phyloP scores from a whole-genome alignment of 2,113 vertebrate genomes.

The Eclectus roratus region DNA sequence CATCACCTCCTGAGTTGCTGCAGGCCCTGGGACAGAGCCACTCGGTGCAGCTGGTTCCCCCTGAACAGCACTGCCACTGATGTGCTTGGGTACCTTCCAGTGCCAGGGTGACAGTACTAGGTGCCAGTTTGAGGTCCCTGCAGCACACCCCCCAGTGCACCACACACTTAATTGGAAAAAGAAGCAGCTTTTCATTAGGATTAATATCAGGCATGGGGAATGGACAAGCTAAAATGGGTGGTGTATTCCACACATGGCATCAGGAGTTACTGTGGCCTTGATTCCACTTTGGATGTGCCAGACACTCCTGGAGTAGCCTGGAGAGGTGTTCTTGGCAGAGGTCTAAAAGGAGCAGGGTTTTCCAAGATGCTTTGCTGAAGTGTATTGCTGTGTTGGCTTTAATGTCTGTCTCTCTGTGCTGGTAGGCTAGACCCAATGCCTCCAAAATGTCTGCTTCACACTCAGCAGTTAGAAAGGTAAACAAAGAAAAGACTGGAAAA shows the following conservation, averaged over 20 bases:
- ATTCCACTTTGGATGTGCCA: background rate
- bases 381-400: background rate
- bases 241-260: background rate
- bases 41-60: fast-evolving
- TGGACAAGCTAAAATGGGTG: background rate
- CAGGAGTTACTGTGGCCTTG: background rate
- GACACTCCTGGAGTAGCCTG: background rate
- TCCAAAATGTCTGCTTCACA: background rate
- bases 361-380: background rate
- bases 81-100: background rate
- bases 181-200: background rate
- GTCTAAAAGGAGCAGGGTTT: background rate
- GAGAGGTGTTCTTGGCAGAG: background rate
- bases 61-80: background rate
- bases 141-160: background rate
- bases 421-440: background rate
- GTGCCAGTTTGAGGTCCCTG: background rate
- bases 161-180: background rate
- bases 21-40: background rate
- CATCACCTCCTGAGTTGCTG: background rate
- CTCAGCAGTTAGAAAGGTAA: background rate
- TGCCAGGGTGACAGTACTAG: background rate
- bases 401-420: background rate
- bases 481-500: background rate
- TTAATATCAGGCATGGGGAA: background rate